Evolutionary conservation across 2,113 vertebrate genomes (phyloP).

Genomic region (Burhinus bistriatus): DNA sequence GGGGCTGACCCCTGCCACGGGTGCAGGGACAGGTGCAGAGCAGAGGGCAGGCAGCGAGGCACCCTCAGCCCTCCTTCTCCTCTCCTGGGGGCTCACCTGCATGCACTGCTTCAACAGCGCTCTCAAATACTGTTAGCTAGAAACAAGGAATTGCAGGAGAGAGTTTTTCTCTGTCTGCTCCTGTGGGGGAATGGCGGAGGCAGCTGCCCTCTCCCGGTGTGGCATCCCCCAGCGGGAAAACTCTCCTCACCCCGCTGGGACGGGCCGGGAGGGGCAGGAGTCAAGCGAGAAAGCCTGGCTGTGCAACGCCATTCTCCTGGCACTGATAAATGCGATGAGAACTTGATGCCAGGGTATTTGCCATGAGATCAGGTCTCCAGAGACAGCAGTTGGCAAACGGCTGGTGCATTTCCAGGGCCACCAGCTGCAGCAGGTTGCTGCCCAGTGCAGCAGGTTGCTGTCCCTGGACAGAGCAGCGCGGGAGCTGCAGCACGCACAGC

Average conservation of each 20-base stretch:
- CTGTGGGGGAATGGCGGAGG: accelerated
- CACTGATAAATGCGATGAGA: not conserved
- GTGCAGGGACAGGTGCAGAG: no score
- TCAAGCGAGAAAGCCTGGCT: not conserved
- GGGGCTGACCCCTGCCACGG: no score
- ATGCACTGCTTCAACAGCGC: not conserved
- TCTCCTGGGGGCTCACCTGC: not conserved
- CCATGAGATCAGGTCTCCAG: not conserved
- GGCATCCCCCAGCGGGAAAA: not conserved
- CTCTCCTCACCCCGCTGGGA: accelerated
- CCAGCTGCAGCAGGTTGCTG: not conserved
- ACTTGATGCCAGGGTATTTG: not conserved
- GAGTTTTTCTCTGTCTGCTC: not conserved
- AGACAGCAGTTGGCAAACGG: not conserved
- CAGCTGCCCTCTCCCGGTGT: not conserved
- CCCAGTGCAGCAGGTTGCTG: no score
- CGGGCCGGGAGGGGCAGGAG: not conserved
- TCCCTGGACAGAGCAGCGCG: accelerated
- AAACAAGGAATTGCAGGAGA: not conserved
- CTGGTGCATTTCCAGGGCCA: not conserved
- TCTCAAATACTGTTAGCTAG: not conserved
- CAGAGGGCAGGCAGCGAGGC: not conserved
- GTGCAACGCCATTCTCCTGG: not conserved
- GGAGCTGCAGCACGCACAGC: not conserved
- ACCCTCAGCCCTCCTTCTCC: no score